Conservation (phyloP, 2,113 vertebrate genomes). For the Sprattus sprattus region DNA sequence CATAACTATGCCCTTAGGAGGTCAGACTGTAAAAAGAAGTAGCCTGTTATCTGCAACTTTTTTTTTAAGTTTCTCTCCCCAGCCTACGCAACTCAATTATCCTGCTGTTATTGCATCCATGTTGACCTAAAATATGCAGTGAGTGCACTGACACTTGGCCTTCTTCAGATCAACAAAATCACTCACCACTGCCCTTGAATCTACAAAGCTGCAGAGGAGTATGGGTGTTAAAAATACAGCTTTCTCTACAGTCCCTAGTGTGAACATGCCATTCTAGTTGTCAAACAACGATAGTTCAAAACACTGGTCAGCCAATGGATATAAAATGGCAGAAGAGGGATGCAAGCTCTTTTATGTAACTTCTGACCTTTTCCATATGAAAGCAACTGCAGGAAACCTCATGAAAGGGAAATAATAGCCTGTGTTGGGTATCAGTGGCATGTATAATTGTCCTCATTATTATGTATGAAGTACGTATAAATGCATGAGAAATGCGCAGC, state of each 20-base stretch:
- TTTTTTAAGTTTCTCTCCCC: not conserved
- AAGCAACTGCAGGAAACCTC: not conserved
- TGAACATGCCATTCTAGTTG: too few relatives aligned
- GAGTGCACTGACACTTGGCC: not conserved
- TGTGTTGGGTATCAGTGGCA: not conserved
- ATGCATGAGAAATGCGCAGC: not conserved
- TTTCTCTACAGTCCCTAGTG: not conserved
- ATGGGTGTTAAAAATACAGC: not conserved
- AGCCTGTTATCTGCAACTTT: not conserved
- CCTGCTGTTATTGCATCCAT: not conserved
- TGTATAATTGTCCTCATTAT: constrained; percentile 11
- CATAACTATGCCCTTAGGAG: constrained; percentile 1
- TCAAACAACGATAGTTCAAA: too few relatives aligned
- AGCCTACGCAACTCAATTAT: not conserved
- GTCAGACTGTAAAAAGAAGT: not conserved
- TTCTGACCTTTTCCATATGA: not conserved
- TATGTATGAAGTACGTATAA: not conserved
- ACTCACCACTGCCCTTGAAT: not conserved
- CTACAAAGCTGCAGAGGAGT: too few relatives aligned
- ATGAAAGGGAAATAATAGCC: not conserved
- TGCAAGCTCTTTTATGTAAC: not conserved
- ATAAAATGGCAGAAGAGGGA: too few relatives aligned
- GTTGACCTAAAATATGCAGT: too few relatives aligned
- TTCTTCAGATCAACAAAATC: not conserved
- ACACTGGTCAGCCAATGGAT: too few relatives aligned